A percentile compares a stretch with the other conserved stretches of the same genome.
Evolutionary conservation across 2,888 invertebrate genomes (phyloP).

Genomic region (Eudasyphora cyanicolor): DNA sequence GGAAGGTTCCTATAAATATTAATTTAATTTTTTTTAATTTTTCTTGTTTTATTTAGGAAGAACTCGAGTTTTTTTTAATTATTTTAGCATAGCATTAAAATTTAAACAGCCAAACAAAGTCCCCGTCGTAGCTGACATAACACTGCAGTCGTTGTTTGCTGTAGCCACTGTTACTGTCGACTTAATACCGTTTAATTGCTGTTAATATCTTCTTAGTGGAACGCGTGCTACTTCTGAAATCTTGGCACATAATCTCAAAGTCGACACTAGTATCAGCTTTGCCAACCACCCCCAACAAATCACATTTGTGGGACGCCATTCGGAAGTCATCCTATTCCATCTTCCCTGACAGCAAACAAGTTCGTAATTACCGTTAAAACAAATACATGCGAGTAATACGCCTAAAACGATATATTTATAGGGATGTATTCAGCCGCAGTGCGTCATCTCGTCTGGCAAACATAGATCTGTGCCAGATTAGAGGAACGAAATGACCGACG

Average conservation of each 20-base stretch:
- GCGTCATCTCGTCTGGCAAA: background rate
- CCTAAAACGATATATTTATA: conserved; percentile 77
- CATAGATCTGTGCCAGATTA: conserved; percentile 56
- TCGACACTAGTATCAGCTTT: conserved; percentile 44
- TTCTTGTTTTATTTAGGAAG: conserved; percentile 37
- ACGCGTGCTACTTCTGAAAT: conserved; percentile 56
- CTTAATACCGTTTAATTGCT: conserved; percentile 63
- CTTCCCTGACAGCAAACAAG: conserved; percentile 58
- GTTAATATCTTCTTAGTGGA: conserved; percentile 54
- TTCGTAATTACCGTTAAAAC: conserved; percentile 75
- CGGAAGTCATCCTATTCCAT: background rate
- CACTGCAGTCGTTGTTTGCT: background rate
- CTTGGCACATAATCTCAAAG: conserved; percentile 62
- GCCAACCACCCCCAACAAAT: conserved; percentile 9
- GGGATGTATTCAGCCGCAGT: conserved; percentile 57
- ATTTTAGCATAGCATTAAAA: conserved; percentile 61
- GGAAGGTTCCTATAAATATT: conserved; percentile 45
- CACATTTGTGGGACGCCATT: background rate
- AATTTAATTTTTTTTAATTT: conserved; percentile 48
- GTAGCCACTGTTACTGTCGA: conserved; percentile 45
- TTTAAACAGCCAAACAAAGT: conserved; percentile 43
- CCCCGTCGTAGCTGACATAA: background rate
- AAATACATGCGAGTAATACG: conserved; percentile 78
- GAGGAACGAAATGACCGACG: background rate
- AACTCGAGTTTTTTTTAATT: conserved; percentile 49